Base-by-base conservation (phyloP, 37 sponge, comb jelly and placozoan genomes). In the Spongia lamella region DNA sequence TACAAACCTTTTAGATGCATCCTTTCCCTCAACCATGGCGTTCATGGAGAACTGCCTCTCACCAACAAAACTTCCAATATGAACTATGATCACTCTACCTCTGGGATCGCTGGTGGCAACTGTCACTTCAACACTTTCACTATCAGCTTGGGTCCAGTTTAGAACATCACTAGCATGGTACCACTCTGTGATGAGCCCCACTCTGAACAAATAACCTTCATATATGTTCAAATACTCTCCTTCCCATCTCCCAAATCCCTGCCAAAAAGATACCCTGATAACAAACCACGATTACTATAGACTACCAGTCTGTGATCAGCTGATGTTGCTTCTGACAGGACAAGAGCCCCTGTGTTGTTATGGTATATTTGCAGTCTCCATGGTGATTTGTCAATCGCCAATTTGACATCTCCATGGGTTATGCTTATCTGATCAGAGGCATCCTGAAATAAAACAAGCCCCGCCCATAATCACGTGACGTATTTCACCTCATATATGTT, bases 221-320 rank as follows among this genome's bases (percentile, higher is more conserved):
- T 83, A 83, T 50, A 76, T 63, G 40, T 76, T 11, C 2, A 76
- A 43, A 30, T 83, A 83, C 22, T 57, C 63, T 16, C 84, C 84
- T 11, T 60, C 69, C 84, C 84, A 83, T 56, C 59, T 66, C 36
- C 84, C 84, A 76, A 83, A 83, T 26, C 77, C 63, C 84, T 83
- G 56, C 24, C 38, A 36, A 70, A n/a, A n/a, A n/a, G n/a, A 13
- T 43, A 43, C 47, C 17, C 26, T 61, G 33, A 21, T 7, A 27
- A 4, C 24, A 67, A 35, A 3, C 19, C 4, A 37, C 11, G 3
- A 67, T 36, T 20, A 17, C 7, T 25, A 25, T 4, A 17, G n/a
- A 63, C 7, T 40, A 75, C 63, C 63, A 75, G 53, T 49, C 66
- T 30, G n/a, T 43, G 27, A 35, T 43, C 57, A 27, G 43, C 53